phyloP scores from a whole-genome alignment of 2,113 vertebrate genomes.

The Myanophis thanlyinensis region DNA sequence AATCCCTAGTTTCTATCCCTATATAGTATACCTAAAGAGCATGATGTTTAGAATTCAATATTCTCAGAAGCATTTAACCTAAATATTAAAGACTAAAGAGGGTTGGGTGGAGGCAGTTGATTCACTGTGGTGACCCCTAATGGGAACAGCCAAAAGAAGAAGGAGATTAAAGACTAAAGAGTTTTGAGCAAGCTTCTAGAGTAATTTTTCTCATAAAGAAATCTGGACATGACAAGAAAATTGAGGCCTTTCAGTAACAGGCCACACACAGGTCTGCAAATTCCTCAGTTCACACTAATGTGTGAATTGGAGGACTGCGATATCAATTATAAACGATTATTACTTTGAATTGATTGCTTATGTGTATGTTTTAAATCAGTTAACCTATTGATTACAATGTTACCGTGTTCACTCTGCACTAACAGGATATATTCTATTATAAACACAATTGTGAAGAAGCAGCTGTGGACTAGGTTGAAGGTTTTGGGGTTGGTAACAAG shows the following conservation, averaged over 20 bases:
- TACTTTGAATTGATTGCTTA: not conserved
- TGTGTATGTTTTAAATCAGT: not conserved
- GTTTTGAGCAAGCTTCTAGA: not conserved
- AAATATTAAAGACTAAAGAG: not conserved
- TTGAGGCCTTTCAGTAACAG: too few species aligned
- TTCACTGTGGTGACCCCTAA: too few species aligned
- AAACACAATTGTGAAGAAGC: not conserved
- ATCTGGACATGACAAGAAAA: not conserved
- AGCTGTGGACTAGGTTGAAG: not conserved
- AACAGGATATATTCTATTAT: not conserved
- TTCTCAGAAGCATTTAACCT: not conserved
- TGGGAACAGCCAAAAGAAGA: too few species aligned
- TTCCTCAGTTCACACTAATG: not conserved
- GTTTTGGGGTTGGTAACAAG: not conserved
- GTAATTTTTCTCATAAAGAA: not conserved
- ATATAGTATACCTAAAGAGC: not conserved
- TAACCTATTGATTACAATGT: not conserved
- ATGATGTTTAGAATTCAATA: not conserved
- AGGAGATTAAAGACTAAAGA: not conserved
- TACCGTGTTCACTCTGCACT: not conserved
- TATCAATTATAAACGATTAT: not conserved
- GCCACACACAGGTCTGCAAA: too few species aligned
- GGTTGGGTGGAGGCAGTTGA: too few species aligned
- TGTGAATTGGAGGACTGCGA: not conserved
- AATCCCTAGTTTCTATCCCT: not conserved